These are phyloP conservation scores for Chlorospingus flavigularis DNA, from an alignment of 2,797 vertebrate species.

Conservation along the genomic window DNA sequence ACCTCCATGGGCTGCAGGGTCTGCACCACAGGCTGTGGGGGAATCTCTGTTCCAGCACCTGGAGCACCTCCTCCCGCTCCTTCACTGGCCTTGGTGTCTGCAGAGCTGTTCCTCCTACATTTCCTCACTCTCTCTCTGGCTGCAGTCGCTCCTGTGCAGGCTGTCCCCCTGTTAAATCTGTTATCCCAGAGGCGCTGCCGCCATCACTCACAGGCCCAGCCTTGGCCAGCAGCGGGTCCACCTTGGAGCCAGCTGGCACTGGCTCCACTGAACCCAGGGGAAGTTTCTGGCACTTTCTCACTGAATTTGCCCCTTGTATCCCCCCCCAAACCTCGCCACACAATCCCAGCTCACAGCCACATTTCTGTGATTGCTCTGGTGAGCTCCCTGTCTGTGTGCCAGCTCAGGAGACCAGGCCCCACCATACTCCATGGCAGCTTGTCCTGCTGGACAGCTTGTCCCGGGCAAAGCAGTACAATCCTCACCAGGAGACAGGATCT, in stretches of 20 bases:
- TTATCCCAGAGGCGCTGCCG: accelerated
- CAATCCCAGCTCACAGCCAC: not conserved
- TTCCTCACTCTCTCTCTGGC: not conserved
- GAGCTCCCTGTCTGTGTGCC: not conserved
- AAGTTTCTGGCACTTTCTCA: not conserved
- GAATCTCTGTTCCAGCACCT: not conserved
- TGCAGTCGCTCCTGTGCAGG: not conserved
- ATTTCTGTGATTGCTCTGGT: not conserved
- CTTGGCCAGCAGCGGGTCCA: accelerated
- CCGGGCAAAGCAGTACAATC: not conserved
- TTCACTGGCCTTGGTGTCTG: not conserved
- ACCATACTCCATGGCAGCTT: not conserved
- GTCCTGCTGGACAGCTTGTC: not conserved
- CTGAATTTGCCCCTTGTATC: not conserved
- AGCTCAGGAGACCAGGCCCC: not conserved
- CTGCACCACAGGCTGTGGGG: not conserved
- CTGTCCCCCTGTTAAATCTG: not conserved
- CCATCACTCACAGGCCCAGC: accelerated
- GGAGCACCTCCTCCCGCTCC: not conserved
- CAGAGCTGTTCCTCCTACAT: not conserved
- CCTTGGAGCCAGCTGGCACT: not conserved
- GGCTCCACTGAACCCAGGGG: not conserved
- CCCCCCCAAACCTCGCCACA: not conserved
- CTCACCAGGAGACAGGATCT: not conserved
- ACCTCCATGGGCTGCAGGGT: not conserved